Percentiles rank a stretch among this genome's conserved stretches.
phyloP scores from a whole-genome alignment of 2,888 invertebrate species.

The Ceriagrion tenellum region DNA sequence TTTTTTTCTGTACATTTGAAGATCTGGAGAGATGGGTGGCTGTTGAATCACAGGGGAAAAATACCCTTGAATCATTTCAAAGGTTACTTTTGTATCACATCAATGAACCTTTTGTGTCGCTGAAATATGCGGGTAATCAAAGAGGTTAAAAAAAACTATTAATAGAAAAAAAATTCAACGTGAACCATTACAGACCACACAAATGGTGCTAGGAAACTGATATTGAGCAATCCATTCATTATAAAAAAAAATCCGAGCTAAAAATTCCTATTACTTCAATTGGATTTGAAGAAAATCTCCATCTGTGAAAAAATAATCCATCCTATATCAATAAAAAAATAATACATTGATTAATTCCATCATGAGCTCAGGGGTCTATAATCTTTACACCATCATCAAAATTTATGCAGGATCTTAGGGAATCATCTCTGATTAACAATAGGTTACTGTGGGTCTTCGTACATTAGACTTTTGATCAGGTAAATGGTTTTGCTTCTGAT shows the following conservation, averaged over 20 bases:
- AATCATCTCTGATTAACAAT: neutral
- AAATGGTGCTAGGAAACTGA: neutral
- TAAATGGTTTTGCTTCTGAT: neutral
- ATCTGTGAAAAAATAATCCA: neutral
- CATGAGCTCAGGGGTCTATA: too few species aligned
- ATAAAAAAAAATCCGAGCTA: neutral
- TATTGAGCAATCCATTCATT: neutral
- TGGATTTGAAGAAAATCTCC: constrained; percentile 24
- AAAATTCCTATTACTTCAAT: neutral
- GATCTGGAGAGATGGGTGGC: constrained; percentile 9
- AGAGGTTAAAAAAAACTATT: neutral
- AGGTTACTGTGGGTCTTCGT: neutral
- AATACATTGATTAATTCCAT: constrained; percentile 21
- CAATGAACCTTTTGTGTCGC: neutral
- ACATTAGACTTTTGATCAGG: neutral
- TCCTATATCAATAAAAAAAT: neutral
- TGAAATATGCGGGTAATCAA: neutral
- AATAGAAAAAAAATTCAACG: neutral
- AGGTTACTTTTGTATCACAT: neutral
- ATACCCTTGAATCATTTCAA: neutral
- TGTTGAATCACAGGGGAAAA: neutral
- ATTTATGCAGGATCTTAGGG: neutral
- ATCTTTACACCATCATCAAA: neutral
- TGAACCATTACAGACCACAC: neutral
- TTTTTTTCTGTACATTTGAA: constrained; percentile 34